Base-by-base conservation (phyloP, 2,888 invertebrate genomes). In the Nycteola revayana region DNA sequence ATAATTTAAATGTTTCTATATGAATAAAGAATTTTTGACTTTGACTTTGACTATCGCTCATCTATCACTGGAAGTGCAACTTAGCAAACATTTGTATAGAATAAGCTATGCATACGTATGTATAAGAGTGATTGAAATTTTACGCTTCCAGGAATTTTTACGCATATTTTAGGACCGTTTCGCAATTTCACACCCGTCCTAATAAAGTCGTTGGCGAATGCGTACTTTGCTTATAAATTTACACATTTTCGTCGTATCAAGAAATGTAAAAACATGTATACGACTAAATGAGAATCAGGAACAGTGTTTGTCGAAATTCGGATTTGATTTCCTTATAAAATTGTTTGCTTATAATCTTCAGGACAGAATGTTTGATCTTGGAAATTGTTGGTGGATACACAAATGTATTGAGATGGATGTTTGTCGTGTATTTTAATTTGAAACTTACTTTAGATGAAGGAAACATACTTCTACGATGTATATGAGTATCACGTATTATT, bases 81-180 rank as follows among this genome's bases (percentile, higher is more conserved):
- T 49, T 27, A 39, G 37, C 34, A 28, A 23, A 39, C 42, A 52
- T 34, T 43, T 33, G 31, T 49, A 34, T 21, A 35, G 53, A 49
- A 53, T 53, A 57, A 37, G 52, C 61, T 85, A 84, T 80, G 78
- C 85, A 84, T 86, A 83, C 78, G 83, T 82, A 85, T 79, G 84
- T 86, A 85, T 79, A 80, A 74, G 68, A 66, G 67, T 82, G 86
- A 87, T 87, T 86, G 85, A 87, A 86, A 83, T 79, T 83, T 82
- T 80, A 81, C 78, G 78, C 76, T 69, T 66, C 54, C 65, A 62
- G 66, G 66, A 75, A 76, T 80, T 85, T 84, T 82, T 77, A 79
- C 79, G 80, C 76, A 79, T 80, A 80, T 74, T 80, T 81, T 75
- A 75, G 73, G 67, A 56, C 54, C 60, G 66, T 61, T 69, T 67